phyloP scores from a whole-genome alignment of 2,113 vertebrate genomes.

The Tapirus terrestris region DNA sequence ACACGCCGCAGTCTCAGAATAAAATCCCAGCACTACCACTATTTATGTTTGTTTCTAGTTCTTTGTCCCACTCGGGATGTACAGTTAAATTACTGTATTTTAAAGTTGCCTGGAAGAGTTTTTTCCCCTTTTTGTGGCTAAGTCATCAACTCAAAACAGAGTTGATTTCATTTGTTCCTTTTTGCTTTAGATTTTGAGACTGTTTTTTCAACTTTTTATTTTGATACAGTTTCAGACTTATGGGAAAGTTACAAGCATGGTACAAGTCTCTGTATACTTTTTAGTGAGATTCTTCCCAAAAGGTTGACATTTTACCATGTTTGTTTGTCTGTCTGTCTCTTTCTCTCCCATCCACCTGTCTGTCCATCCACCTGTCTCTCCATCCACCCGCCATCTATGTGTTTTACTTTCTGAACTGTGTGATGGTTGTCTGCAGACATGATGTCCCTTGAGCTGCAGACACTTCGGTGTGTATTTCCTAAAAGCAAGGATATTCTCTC shows the following conservation, averaged over 20 bases:
- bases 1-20: not conserved
- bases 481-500: not conserved
- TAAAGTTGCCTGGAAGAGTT: fast-evolving
- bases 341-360: no score
- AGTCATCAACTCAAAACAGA: fast-evolving
- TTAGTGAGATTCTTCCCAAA: not conserved
- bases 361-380: fast-evolving
- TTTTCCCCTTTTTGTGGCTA: not conserved
- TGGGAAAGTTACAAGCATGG: not conserved
- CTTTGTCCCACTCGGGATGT: not conserved
- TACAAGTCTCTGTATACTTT: not conserved
- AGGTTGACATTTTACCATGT: not conserved
- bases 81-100: not conserved
- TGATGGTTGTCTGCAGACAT: not conserved
- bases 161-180: no score
- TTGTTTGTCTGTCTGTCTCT: no score
- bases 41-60: fast-evolving
- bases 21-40: not conserved
- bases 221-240: not conserved
- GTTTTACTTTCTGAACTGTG: not conserved
- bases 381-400: not conserved
- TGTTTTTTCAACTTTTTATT: not conserved
- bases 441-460: not conserved
- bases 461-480: not conserved
- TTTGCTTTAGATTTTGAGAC: not conserved